phyloP scores from a whole-genome alignment of 92 coral and sea anemone species.

The Umimayanthus chanpuru region DNA sequence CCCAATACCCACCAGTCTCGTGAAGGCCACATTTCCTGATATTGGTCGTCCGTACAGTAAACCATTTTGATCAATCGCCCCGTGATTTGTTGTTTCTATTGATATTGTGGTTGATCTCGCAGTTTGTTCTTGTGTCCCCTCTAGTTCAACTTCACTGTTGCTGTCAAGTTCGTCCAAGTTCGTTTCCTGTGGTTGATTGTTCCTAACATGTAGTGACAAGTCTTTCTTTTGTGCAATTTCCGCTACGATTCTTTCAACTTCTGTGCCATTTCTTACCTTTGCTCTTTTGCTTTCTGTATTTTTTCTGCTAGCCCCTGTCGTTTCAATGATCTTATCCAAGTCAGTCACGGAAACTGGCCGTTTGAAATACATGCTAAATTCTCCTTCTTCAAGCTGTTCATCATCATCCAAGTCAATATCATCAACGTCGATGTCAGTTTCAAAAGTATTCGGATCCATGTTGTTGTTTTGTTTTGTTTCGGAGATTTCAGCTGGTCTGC shows the following conservation, averaged over 20 bases:
- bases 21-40: neutral
- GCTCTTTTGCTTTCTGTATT: conserved; percentile 28
- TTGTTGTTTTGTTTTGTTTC: conserved; percentile 10
- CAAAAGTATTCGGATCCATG: conserved; percentile 52
- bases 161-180: conserved; percentile 1
- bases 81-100: neutral
- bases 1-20: neutral
- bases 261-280: conserved; percentile 23
- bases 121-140: neutral
- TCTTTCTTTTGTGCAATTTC: conserved; percentile 7
- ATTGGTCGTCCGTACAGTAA: neutral
- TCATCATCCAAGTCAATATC: conserved; percentile 68
- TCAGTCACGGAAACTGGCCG: conserved; percentile 87
- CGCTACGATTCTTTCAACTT: conserved; percentile 34
- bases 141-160: neutral
- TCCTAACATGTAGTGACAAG: conserved; percentile 21
- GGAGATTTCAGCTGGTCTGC: conserved; percentile 34
- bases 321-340: conserved; percentile 63
- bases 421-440: conserved; percentile 83
- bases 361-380: conserved; percentile 71
- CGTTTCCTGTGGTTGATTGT: conserved; percentile 27
- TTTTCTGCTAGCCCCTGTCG: conserved; percentile 4
- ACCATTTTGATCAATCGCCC: conserved; percentile 1
- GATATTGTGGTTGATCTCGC: neutral
- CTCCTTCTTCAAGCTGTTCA: conserved; percentile 46